phyloP scores from a whole-genome alignment of 2,888 invertebrate genomes.

The Lissonota sp. region DNA sequence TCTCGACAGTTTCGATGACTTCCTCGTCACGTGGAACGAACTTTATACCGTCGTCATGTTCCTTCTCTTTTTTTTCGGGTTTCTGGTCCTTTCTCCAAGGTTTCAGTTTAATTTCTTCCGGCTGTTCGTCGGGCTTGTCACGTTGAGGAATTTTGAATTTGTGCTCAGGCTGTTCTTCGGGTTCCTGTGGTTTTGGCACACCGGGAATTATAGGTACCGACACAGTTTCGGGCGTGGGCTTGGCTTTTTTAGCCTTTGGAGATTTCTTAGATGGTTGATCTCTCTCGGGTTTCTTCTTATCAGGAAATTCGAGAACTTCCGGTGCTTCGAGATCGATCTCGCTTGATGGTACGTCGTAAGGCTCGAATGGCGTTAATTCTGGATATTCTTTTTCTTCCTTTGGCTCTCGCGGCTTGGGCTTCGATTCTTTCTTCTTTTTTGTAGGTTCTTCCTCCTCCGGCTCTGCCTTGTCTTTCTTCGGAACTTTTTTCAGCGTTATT shows the following conservation, averaged over 20 bases:
- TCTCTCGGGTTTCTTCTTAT: slow-evolving; percentile 49
- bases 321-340: slow-evolving; percentile 78
- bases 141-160: slow-evolving; percentile 77
- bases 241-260: slow-evolving; percentile 70
- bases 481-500: slow-evolving; percentile 84
- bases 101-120: slow-evolving; percentile 80
- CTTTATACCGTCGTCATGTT: slow-evolving; percentile 38
- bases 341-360: slow-evolving; percentile 81
- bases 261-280: slow-evolving; percentile 69
- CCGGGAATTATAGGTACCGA: slow-evolving; percentile 70
- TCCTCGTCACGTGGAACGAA: slow-evolving; percentile 64
- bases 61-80: slow-evolving; percentile 72
- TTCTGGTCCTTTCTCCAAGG: slow-evolving; percentile 78
- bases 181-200: slow-evolving; percentile 76
- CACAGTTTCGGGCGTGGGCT: slow-evolving; percentile 71
- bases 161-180: slow-evolving; percentile 76
- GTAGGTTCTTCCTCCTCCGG: slow-evolving; percentile 67
- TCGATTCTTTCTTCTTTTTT: slow-evolving; percentile 78
- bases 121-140: slow-evolving; percentile 74
- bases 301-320: slow-evolving; percentile 69
- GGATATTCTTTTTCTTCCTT: slow-evolving; percentile 81
- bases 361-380: slow-evolving; percentile 82
- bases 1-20: slow-evolving; percentile 69
- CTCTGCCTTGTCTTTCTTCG: slow-evolving; percentile 82
- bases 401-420: slow-evolving; percentile 73